phyloP scores from a whole-genome alignment of 2,888 invertebrate genomes.

The Hirtodrosophila duncani region DNA sequence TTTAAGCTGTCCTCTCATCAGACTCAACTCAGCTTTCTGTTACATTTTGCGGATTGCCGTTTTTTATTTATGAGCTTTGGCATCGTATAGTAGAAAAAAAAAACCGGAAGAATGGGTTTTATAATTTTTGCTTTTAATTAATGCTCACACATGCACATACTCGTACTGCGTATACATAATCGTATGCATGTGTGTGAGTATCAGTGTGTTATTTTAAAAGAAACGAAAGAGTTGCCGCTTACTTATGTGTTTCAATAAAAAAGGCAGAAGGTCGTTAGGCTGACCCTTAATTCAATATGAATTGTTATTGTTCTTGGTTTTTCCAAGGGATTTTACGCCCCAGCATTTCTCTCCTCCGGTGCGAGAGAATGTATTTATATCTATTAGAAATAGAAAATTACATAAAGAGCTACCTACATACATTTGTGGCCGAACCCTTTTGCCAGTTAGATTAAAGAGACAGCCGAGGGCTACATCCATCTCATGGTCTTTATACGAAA shows the following conservation, averaged over 20 bases:
- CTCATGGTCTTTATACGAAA: constrained; percentile 28
- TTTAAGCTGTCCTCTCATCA: constrained; percentile 40
- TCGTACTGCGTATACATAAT: constrained; percentile 4
- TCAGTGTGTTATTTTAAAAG: constrained; percentile 17
- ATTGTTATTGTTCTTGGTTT: constrained; percentile 29
- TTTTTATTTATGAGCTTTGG: constrained; percentile 49
- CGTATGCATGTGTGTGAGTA: constrained; percentile 21
- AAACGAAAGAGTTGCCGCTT: constrained; percentile 14
- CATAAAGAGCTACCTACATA: too few species aligned
- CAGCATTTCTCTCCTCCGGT: constrained; percentile 1
- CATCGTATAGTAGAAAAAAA: too few species aligned
- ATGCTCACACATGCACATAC: constrained; percentile 35
- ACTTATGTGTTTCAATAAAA: constrained; percentile 1
- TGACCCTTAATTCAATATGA: constrained; percentile 61
- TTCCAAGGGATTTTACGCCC: too few species aligned
- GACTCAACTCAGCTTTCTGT: constrained; percentile 7
- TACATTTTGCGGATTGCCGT: constrained; percentile 20
- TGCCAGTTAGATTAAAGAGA: constrained; percentile 9
- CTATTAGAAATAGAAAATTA: constrained; percentile 46
- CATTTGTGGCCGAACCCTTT: constrained; percentile 22
- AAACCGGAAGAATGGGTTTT: constrained; percentile 26
- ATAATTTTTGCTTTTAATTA: constrained; percentile 65
- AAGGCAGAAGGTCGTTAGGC: background rate
- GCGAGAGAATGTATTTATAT: constrained; percentile 35
- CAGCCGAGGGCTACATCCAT: constrained; percentile 19